phyloP scores from a whole-genome alignment of 2,888 invertebrate genomes.

The Itoplectis maculator region DNA sequence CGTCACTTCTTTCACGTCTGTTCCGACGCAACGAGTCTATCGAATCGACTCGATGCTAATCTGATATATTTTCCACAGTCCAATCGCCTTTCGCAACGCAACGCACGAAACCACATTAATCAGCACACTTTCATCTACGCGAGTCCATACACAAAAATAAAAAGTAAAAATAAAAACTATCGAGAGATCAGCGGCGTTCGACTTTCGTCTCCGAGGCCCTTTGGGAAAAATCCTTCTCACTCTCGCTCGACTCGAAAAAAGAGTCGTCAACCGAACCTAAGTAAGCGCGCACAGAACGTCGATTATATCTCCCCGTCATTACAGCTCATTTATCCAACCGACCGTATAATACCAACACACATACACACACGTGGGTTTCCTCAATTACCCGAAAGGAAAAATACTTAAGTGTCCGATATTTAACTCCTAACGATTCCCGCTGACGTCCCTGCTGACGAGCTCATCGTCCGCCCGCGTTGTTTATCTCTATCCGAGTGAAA shows the following conservation, averaged over 20 bases:
- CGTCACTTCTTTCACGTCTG: too few relatives aligned
- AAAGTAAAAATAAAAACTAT: too few relatives aligned
- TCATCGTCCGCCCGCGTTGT: conserved; percentile 11
- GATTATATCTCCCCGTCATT: conserved; percentile 26
- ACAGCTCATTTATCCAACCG: conserved; percentile 3
- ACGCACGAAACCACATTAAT: too few relatives aligned
- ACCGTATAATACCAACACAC: too few relatives aligned
- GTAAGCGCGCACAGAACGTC: background rate
- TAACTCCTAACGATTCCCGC: conserved; percentile 2
- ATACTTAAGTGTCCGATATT: background rate
- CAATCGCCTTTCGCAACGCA: too few relatives aligned
- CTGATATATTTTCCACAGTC: too few relatives aligned
- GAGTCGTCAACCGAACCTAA: background rate
- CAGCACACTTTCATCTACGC: too few relatives aligned
- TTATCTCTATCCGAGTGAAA: conserved; percentile 42
- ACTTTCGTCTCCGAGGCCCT: background rate
- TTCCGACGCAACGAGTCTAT: too few relatives aligned
- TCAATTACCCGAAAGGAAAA: conserved; percentile 18
- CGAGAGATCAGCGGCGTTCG: background rate
- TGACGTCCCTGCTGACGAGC: background rate
- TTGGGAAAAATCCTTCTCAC: background rate
- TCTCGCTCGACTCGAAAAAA: background rate
- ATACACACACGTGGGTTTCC: background rate
- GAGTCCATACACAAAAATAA: too few relatives aligned
- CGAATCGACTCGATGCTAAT: too few relatives aligned